phyloP scores from a whole-genome alignment of 2,113 vertebrate genomes.

The Columbina picui region DNA sequence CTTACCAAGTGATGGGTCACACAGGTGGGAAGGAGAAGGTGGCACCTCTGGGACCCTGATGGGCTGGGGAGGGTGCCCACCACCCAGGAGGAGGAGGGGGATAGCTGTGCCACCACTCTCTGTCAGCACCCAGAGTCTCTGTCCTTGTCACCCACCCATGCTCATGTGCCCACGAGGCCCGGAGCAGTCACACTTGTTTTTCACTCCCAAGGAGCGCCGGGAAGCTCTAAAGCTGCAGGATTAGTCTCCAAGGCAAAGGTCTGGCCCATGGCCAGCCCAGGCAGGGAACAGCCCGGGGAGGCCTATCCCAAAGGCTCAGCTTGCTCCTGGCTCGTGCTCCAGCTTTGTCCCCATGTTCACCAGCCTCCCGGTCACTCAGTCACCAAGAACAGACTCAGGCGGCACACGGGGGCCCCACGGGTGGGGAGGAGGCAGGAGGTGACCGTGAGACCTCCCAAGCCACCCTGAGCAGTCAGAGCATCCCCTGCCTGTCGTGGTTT shows the following conservation, averaged over 20 bases:
- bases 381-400: background rate
- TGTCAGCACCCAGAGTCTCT: rapidly evolving
- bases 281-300: background rate
- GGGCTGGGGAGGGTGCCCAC: background rate
- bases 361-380: background rate
- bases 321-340: rapidly evolving
- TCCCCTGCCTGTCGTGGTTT: background rate
- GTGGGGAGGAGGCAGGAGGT: background rate
- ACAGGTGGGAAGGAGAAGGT: background rate
- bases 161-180: background rate
- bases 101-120: background rate
- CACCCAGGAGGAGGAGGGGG: background rate
- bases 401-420: background rate
- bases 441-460: background rate
- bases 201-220: background rate
- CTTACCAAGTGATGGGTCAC: background rate
- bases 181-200: background rate
- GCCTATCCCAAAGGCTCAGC: background rate
- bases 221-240: background rate
- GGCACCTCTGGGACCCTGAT: background rate
- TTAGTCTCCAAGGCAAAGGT: slow-evolving; percentile 32
- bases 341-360: background rate
- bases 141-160: background rate
- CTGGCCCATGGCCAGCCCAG: background rate
- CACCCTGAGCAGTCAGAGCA: background rate